Evolutionary conservation across 1,140 invertebrate genomes (phyloP).

Genomic region (Metopolophium dirhodum): DNA sequence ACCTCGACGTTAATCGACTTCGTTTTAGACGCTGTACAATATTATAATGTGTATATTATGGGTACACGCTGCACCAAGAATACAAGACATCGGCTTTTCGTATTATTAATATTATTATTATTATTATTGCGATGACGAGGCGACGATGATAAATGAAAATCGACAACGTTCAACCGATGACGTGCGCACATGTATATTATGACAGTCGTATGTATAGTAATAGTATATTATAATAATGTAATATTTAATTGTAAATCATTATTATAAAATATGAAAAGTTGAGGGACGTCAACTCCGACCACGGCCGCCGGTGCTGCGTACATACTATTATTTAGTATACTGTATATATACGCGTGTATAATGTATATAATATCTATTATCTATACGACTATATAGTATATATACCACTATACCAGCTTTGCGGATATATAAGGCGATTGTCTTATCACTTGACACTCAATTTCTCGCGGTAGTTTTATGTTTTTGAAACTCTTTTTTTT

Average conservation of each 20-base stretch:
- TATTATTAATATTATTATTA: neutral
- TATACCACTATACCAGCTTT: neutral
- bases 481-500: too few relatives aligned
- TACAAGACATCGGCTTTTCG: neutral
- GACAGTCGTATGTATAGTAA: neutral
- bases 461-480: too few relatives aligned
- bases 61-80: neutral
- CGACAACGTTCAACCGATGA: neutral
- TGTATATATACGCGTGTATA: too few relatives aligned
- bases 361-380: too few relatives aligned
- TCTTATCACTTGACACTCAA: too few relatives aligned
- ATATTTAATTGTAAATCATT: slow-evolving; percentile 14
- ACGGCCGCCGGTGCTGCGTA: neutral
- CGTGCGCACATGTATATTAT: neutral
- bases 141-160: slow-evolving; percentile 6
- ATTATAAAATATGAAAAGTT: neutral
- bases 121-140: slow-evolving; percentile 3
- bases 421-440: too few relatives aligned
- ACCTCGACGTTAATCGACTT: neutral
- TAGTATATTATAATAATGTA: neutral
- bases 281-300: neutral
- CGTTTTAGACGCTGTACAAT: neutral
- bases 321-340: neutral
- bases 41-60: neutral
- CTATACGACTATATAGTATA: too few relatives aligned